These are phyloP conservation scores for Acanthopagrus latus DNA, from an alignment of 2,797 vertebrate species.

Conservation along the genomic window DNA sequence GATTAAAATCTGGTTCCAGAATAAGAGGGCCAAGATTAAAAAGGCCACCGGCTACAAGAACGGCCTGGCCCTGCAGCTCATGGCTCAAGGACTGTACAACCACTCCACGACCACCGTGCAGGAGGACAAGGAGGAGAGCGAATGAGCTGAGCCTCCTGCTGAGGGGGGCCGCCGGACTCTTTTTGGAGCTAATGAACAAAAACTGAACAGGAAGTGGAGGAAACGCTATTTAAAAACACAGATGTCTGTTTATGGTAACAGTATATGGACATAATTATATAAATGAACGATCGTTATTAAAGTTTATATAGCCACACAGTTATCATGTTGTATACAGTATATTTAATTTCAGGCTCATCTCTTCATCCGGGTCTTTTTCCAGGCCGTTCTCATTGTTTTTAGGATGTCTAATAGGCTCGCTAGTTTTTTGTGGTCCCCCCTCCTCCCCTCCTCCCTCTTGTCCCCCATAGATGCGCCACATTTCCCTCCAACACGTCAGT, in stretches of 20 bases:
- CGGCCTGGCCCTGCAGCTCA: conserved; percentile 95
- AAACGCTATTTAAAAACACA: conserved; percentile 90
- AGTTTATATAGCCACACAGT: conserved; percentile 97
- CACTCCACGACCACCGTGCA: conserved; percentile 97
- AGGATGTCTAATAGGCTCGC: conserved; percentile 77
- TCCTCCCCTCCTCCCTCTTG: neutral
- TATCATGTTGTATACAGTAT: conserved; percentile 94
- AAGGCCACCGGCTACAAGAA: conserved; percentile 96
- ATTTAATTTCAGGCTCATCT: conserved; percentile 93
- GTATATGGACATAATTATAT: conserved; percentile 92
- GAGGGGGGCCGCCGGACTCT: conserved; percentile 38
- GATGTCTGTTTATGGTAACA: conserved; percentile 91
- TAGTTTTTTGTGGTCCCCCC: conserved; percentile 77
- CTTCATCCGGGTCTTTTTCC: conserved; percentile 47
- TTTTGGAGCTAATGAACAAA: conserved; percentile 51
- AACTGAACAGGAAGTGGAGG: conserved; percentile 56
- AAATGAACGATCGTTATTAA: conserved; percentile 90
- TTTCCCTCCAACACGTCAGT: conserved; percentile 55
- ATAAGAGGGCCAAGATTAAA: conserved; percentile 98
- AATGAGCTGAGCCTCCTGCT: conserved; percentile 73
- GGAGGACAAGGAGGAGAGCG: conserved; percentile 95
- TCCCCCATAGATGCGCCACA: conserved; percentile 41
- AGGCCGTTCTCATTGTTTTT: conserved; percentile 72
- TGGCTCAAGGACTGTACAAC: conserved; percentile 99
- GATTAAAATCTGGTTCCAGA: conserved; percentile 99